These are phyloP conservation scores for Morone saxatilis DNA, from an alignment of 2,113 vertebrate genomes.

Conservation along the genomic window DNA sequence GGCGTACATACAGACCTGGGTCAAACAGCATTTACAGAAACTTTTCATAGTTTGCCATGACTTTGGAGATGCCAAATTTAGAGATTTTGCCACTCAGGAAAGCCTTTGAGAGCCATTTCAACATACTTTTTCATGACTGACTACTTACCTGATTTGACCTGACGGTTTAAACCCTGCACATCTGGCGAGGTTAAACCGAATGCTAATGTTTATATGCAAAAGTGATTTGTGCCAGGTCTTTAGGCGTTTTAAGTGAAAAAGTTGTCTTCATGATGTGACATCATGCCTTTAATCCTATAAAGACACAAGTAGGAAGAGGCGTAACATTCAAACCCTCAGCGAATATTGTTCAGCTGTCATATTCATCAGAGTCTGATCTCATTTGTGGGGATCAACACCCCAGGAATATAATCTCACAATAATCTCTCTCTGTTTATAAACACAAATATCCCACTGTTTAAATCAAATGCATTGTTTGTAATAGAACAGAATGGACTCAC, in stretches of 20 bases:
- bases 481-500: conserved; percentile 17
- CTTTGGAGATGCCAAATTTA: conserved; percentile 49
- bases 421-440: conserved; percentile 62
- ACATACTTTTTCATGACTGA: conserved; percentile 30
- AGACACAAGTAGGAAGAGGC: conserved; percentile 45
- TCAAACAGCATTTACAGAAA: conserved; percentile 56
- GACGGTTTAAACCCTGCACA: conserved; percentile 30
- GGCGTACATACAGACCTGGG: conserved; percentile 31
- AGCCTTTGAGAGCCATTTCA: conserved; percentile 33
- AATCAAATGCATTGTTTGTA: conserved; percentile 12
- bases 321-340: conserved; percentile 34
- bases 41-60: conserved; percentile 51
- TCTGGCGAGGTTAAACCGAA: conserved; percentile 32
- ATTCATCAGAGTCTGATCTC: conserved; percentile 59
- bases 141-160: conserved; percentile 40
- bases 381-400: conserved; percentile 60
- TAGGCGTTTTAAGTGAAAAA: conserved; percentile 24
- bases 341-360: conserved; percentile 59
- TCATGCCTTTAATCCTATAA: conserved; percentile 54
- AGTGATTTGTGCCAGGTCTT: conserved; percentile 34
- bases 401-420: conserved; percentile 61
- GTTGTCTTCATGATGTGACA: conserved; percentile 21
- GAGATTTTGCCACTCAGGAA: conserved; percentile 1
- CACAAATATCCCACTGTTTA: conserved; percentile 32
- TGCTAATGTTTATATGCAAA: conserved; percentile 34